phyloP scores from a whole-genome alignment of 64 coral and sea anemone species.

The Montipora foliosa region DNA sequence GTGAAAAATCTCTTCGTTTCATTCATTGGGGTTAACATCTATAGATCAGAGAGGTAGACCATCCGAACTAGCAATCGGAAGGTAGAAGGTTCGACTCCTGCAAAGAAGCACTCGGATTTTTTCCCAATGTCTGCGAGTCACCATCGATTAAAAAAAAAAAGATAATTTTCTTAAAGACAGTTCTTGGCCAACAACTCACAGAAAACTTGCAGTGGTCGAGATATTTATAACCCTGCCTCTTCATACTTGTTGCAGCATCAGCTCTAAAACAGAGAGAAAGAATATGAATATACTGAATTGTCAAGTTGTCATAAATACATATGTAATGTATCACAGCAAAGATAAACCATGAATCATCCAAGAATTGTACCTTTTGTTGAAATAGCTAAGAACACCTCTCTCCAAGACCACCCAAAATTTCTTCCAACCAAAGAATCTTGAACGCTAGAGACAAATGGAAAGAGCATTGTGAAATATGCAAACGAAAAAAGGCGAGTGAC shows the following conservation, averaged over 20 bases:
- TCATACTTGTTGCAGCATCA: slow-evolving; percentile 84
- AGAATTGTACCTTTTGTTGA: slow-evolving; percentile 76
- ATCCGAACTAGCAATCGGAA: no score
- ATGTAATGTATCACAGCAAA: neutral
- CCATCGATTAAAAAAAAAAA: no score
- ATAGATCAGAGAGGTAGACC: no score
- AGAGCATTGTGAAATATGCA: neutral
- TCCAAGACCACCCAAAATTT: slow-evolving; percentile 98
- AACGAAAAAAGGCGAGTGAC: neutral
- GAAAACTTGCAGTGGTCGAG: slow-evolving; percentile 93
- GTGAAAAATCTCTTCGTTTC: no score
- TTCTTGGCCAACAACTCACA: slow-evolving; percentile 44
- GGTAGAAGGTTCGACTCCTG: no score
- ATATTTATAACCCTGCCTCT: slow-evolving; percentile 94
- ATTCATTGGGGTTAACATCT: no score
- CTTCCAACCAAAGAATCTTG: slow-evolving; percentile 95
- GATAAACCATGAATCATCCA: neutral
- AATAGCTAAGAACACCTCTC: slow-evolving; percentile 94
- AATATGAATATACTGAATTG: neutral
- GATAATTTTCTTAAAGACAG: neutral
- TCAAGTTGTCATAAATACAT: neutral
- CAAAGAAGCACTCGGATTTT: no score
- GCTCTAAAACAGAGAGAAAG: slow-evolving; percentile 54
- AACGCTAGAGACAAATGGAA: slow-evolving; percentile 71
- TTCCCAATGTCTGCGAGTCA: no score